phyloP scores from a whole-genome alignment of 2,113 vertebrate species.

The Xerus inauris region DNA sequence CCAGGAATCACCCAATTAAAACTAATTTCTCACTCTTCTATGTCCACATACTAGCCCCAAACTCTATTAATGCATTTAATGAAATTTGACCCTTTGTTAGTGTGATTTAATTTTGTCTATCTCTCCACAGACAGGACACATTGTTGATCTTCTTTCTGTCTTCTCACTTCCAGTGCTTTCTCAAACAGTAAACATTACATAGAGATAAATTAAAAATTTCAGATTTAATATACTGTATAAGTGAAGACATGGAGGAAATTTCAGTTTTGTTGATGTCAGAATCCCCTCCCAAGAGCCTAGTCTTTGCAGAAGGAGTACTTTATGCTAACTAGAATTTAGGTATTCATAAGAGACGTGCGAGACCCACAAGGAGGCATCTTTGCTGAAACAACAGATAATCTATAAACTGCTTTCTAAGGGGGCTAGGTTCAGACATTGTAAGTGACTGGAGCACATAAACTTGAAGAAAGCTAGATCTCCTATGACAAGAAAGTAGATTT shows the following conservation, averaged over 20 bases:
- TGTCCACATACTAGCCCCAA: background rate
- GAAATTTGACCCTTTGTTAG: background rate
- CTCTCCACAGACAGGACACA: background rate
- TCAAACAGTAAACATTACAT: background rate
- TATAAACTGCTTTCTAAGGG: background rate
- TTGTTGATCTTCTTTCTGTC: background rate
- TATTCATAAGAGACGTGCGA: background rate
- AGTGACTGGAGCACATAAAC: background rate
- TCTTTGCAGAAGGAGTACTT: background rate
- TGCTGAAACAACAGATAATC: background rate
- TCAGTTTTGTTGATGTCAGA: background rate
- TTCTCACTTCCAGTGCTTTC: background rate
- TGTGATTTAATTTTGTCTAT: background rate
- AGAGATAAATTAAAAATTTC: slow-evolving; percentile 36
- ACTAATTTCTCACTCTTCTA: background rate
- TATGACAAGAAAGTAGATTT: background rate
- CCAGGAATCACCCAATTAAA: background rate
- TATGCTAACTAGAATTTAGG: background rate
- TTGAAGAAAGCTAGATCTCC: background rate
- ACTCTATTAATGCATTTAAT: background rate
- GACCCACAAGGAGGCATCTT: background rate
- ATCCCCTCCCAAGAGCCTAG: background rate
- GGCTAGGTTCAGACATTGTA: background rate
- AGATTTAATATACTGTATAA: background rate
- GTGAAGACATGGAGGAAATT: background rate